Conservation (phyloP, 2,797 vertebrate species). For the Thaleichthys pacificus region DNA sequence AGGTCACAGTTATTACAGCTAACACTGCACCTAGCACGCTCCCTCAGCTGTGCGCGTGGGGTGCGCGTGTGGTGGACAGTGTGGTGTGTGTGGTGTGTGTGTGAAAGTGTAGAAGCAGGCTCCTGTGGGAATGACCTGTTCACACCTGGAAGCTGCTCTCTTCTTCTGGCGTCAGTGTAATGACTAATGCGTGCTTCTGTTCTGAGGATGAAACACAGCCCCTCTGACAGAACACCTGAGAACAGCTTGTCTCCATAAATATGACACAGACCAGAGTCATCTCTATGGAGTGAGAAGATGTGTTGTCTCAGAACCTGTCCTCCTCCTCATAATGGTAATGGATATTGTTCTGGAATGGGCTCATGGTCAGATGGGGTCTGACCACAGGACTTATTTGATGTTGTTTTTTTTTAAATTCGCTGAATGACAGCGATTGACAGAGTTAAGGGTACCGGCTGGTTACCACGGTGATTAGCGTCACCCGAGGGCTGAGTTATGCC, state of each 20-base stretch:
- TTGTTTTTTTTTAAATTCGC: conserved; percentile 29
- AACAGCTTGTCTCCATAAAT: background rate
- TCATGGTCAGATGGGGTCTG: background rate
- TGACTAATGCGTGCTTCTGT: conserved; percentile 33
- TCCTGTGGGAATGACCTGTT: conserved; percentile 27
- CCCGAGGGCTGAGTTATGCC: conserved; percentile 39
- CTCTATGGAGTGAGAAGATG: background rate
- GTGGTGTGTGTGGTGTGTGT: conserved; percentile 13
- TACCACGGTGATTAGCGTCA: conserved; percentile 36
- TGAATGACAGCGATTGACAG: conserved; percentile 40
- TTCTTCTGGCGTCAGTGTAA: conserved; percentile 30
- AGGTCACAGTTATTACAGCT: conserved; percentile 41
- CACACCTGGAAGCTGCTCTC: conserved; percentile 38
- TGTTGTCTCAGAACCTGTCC: background rate
- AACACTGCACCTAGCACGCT: conserved; percentile 6
- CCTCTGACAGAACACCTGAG: background rate
- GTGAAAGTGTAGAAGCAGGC: conserved; percentile 37
- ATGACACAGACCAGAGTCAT: background rate
- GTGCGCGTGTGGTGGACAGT: too few relatives aligned
- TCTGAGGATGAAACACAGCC: too few relatives aligned
- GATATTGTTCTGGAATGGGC: background rate
- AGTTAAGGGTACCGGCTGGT: conserved; percentile 28
- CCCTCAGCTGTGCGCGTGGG: background rate
- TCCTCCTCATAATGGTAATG: background rate
- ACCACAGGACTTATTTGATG: conserved; percentile 4